Conservation (phyloP, 2,113 vertebrate species). For the Corapipo altera region DNA sequence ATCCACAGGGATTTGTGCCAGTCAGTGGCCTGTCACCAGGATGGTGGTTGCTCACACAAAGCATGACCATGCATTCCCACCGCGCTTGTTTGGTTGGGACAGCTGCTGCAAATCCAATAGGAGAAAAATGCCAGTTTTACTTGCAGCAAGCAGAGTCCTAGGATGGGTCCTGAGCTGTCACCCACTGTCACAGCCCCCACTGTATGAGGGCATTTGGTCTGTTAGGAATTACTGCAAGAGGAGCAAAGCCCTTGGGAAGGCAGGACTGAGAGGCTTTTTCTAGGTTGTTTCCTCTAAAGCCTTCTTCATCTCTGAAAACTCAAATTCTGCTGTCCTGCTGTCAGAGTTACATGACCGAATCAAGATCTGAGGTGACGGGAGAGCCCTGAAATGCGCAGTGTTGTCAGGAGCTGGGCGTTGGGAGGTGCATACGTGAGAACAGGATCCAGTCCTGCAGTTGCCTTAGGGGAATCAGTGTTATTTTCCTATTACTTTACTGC, state of each 20-base stretch:
- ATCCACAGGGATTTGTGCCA: neutral
- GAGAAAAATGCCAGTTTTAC: neutral
- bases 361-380: neutral
- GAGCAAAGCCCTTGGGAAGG: neutral
- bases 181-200: neutral
- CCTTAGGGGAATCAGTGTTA: constrained; percentile 19
- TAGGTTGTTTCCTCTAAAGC: neutral
- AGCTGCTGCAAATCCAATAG: neutral
- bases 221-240: neutral
- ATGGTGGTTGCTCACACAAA: accelerated
- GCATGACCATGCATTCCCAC: neutral
- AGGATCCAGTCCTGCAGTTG: neutral
- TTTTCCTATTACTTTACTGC: constrained; percentile 32
- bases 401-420: accelerated
- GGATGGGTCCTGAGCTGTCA: neutral
- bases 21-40: neutral
- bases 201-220: neutral
- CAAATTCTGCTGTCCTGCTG: neutral
- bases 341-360: neutral
- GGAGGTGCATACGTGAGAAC: neutral
- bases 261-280: neutral
- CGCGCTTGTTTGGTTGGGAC: neutral
- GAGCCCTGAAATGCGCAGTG: accelerated
- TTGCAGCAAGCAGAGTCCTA: neutral
- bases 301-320: neutral